A percentile compares a stretch with the other conserved stretches of the same genome.
Conservation (phyloP, 2,113 vertebrate genomes). For the Equus quagga region DNA sequence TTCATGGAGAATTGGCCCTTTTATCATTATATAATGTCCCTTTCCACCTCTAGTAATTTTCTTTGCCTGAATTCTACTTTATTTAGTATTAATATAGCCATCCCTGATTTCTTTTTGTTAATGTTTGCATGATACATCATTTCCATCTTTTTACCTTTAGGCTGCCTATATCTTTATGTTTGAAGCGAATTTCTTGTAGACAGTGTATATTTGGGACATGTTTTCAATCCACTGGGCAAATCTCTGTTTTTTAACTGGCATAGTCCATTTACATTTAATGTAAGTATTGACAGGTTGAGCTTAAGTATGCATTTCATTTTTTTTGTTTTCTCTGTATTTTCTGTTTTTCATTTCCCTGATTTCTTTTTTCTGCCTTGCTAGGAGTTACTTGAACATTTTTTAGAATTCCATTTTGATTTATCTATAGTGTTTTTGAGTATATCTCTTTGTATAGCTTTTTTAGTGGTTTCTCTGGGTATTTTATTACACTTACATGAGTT, state of each 20-base stretch:
- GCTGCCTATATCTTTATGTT: not conserved
- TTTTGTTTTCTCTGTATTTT: not conserved
- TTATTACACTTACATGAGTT: not conserved
- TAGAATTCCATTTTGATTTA: not conserved
- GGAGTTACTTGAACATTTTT: not conserved
- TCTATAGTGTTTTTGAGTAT: not conserved
- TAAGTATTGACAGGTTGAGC: not conserved
- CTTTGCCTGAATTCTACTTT: not conserved
- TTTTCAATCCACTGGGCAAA: not conserved
- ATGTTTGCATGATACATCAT: not conserved
- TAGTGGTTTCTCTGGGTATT: not conserved
- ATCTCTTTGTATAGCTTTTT: not conserved
- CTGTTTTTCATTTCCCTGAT: not conserved
- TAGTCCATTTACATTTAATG: not conserved
- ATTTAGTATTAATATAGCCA: not conserved
- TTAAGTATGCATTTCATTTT: not conserved
- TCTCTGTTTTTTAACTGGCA: not conserved
- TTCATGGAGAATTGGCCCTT: not conserved
- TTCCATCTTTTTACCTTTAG: not conserved
- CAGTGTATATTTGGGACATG: not conserved
- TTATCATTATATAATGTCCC: not conserved
- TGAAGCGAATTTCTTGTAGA: not conserved
- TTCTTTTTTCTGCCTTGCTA: not conserved
- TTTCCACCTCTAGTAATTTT: not conserved
- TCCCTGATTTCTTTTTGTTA: not conserved